Evolutionary conservation across 1,140 invertebrate species (phyloP).

Genomic region (Zaprionus davidi): DNA sequence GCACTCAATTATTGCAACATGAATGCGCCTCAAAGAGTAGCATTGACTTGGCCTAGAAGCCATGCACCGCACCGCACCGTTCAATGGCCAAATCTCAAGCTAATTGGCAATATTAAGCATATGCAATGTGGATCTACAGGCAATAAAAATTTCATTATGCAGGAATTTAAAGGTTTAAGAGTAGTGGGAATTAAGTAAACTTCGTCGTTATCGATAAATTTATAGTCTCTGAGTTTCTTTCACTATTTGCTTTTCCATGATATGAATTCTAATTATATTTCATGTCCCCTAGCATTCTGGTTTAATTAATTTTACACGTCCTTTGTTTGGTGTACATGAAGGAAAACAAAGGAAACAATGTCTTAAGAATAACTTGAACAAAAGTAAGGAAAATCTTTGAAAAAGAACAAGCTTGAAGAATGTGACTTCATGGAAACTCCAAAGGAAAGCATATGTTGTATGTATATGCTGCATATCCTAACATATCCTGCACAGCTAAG

Average conservation of each 20-base stretch:
- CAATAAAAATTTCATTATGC: not conserved
- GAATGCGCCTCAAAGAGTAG: conserved; percentile 18
- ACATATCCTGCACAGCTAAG: not conserved
- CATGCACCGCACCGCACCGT: not conserved
- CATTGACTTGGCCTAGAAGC: conserved; percentile 1
- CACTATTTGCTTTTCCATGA: not conserved
- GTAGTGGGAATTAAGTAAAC: not conserved
- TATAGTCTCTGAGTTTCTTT: too few relatives aligned
- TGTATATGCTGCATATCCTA: not conserved
- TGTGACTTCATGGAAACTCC: conserved; percentile 22
- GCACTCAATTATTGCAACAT: conserved; percentile 15
- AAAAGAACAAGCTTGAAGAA: conserved; percentile 11
- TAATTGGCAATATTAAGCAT: conserved; percentile 16
- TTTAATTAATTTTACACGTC: conserved; percentile 67
- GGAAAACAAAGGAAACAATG: conserved; percentile 38
- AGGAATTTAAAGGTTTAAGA: not conserved
- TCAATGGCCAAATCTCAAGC: not conserved
- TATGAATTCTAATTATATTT: conserved; percentile 17
- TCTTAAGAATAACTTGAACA: conserved; percentile 35
- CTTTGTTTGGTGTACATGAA: conserved; percentile 48
- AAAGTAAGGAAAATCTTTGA: conserved; percentile 17
- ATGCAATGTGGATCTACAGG: not conserved
- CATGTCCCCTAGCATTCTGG: conserved; percentile 26
- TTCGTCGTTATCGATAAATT: not conserved
- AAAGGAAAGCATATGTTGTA: conserved; percentile 40